phyloP scores from a whole-genome alignment of 1,140 invertebrate species.

The Leptinotarsa defecta region DNA sequence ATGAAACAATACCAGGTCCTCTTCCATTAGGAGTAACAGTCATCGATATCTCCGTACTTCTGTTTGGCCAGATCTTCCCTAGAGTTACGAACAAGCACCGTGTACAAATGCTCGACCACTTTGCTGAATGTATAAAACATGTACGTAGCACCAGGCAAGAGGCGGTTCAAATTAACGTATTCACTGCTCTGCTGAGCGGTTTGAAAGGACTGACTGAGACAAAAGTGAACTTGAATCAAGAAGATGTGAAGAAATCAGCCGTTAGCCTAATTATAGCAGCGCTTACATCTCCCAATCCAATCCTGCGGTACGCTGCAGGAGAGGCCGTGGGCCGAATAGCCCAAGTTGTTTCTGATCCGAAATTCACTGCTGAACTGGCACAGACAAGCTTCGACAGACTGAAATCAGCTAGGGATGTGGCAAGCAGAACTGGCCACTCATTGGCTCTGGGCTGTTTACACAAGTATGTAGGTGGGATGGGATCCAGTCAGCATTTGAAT shows the following conservation, averaged over 20 bases:
- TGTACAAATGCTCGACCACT: conserved; percentile 96
- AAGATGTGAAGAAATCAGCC: conserved; percentile 86
- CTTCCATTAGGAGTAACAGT: conserved; percentile 95
- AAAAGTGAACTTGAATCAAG: conserved; percentile 84
- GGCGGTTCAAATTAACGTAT: conserved; percentile 96
- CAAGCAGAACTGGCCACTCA: conserved; percentile 88
- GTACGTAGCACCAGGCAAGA: conserved; percentile 91
- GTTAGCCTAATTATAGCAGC: conserved; percentile 80
- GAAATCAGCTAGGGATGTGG: conserved; percentile 85
- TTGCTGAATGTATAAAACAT: conserved; percentile 91
- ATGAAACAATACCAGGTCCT: conserved; percentile 76
- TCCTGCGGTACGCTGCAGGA: conserved; percentile 85
- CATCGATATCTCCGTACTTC: conserved; percentile 89
- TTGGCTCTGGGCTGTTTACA: conserved; percentile 91
- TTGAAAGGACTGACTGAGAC: conserved; percentile 86
- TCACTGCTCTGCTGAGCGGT: conserved; percentile 89
- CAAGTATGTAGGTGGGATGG: conserved; percentile 88
- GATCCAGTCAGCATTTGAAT: conserved; percentile 89
- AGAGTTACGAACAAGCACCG: conserved; percentile 94
- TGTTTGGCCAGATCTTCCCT: conserved; percentile 94
- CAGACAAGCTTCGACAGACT: conserved; percentile 90
- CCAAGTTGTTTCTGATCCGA: conserved; percentile 81
- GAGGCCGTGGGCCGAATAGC: conserved; percentile 89
- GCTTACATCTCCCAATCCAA: conserved; percentile 81
- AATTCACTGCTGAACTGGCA: conserved; percentile 88